A percentile compares a stretch with the other conserved stretches of the same genome.
Conservation (phyloP, 64 coral and sea anemone species). For the Montipora sp. region DNA sequence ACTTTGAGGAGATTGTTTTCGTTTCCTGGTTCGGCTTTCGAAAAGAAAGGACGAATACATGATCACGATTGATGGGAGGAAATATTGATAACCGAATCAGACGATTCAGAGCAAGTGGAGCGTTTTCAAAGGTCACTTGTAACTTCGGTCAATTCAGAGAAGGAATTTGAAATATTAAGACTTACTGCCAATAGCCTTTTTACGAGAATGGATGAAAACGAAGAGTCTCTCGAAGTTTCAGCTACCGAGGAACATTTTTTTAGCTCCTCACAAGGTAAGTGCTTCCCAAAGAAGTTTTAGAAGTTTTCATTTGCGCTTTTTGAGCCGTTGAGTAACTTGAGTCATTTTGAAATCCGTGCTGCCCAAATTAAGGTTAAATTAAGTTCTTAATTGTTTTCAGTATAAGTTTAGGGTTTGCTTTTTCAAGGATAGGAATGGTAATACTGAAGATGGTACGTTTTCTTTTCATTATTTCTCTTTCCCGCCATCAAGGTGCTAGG, state of each 20-base stretch:
- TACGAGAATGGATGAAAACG: not conserved
- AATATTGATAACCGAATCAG: not conserved
- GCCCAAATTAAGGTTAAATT: no score
- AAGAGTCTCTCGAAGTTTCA: not conserved
- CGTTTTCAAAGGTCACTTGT: not conserved
- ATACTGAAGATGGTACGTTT: not conserved
- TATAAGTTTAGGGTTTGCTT: no score
- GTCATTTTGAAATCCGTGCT: no score
- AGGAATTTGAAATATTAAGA: not conserved
- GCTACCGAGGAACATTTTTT: conserved; percentile 3
- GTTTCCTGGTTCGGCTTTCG: not conserved
- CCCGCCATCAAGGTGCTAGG: not conserved
- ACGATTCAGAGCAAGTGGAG: not conserved
- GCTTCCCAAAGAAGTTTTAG: not conserved
- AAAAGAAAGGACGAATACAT: not conserved
- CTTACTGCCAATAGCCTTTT: not conserved
- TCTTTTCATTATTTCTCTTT: not conserved
- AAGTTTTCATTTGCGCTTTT: not conserved
- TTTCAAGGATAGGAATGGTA: no score
- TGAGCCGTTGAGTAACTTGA: no score
- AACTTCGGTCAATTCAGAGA: not conserved
- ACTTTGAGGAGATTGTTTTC: not conserved
- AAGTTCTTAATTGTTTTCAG: no score
- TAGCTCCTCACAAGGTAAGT: not conserved
- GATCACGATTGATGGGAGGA: not conserved